These are phyloP conservation scores for Chelonoidis abingdonii DNA, from an alignment of 2,113 vertebrate species.

Conservation along the genomic window DNA sequence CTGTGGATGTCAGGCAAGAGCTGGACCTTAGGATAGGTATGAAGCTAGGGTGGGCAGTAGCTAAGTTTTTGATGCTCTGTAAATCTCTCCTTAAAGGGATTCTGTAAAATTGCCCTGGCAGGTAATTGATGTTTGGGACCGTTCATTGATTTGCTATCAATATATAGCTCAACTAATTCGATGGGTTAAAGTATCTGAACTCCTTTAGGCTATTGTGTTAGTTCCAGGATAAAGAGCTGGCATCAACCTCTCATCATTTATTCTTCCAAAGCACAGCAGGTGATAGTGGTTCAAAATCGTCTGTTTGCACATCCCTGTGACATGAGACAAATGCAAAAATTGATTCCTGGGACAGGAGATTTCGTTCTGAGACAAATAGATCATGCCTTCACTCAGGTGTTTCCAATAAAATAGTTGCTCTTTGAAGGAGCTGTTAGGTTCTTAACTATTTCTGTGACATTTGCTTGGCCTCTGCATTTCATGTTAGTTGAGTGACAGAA, in stretches of 20 bases:
- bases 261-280: background rate
- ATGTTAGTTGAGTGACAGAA: background rate
- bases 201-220: background rate
- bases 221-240: background rate
- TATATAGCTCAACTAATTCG: background rate
- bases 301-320: background rate
- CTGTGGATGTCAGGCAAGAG: conserved; percentile 95
- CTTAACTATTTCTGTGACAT: background rate
- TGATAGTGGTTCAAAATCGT: background rate
- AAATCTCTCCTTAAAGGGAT: background rate
- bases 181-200: background rate
- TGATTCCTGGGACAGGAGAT: background rate
- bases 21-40: conserved; percentile 95
- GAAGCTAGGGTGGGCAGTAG: accelerated
- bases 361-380: background rate
- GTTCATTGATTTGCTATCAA: background rate
- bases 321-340: background rate
- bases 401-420: background rate
- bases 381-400: background rate
- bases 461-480: background rate
- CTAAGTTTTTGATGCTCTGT: background rate
- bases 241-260: background rate
- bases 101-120: background rate
- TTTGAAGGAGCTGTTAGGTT: background rate
- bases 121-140: background rate